A percentile compares a stretch with the other conserved stretches of the same genome.
These are phyloP conservation scores for Rhinoraja longicauda DNA, from an alignment of 2,797 vertebrate genomes.

Conservation along the genomic window DNA sequence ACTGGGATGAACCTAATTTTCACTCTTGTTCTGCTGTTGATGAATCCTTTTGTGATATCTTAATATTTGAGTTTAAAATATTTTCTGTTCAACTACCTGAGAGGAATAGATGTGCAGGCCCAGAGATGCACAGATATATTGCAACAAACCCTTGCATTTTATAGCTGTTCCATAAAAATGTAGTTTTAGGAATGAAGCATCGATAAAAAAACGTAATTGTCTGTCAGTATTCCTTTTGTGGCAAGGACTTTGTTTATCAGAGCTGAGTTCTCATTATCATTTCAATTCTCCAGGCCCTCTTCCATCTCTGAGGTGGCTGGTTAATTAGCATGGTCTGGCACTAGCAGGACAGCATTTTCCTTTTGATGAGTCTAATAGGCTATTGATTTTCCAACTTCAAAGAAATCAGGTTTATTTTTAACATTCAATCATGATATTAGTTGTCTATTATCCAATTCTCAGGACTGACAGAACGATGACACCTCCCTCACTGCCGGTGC, in stretches of 20 bases:
- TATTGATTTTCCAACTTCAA: slow-evolving; percentile 89
- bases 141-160: background rate
- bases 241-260: slow-evolving; percentile 64
- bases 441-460: slow-evolving; percentile 76
- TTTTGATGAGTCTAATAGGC: slow-evolving; percentile 78
- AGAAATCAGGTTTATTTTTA: slow-evolving; percentile 73
- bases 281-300: slow-evolving; percentile 55
- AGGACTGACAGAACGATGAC: slow-evolving; percentile 61
- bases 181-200: slow-evolving; percentile 55
- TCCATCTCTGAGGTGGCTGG: slow-evolving; percentile 53
- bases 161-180: slow-evolving; percentile 49
- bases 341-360: slow-evolving; percentile 53
- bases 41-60: background rate
- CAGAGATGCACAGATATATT: no score
- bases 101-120: background rate
- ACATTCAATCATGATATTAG: slow-evolving; percentile 84
- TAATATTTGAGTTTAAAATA: slow-evolving; percentile 15
- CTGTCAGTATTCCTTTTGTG: slow-evolving; percentile 70
- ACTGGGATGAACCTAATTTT: background rate
- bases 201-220: slow-evolving; percentile 84
- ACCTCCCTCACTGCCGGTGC: slow-evolving; percentile 53
- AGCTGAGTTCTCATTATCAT: slow-evolving; percentile 64
- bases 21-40: background rate
- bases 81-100: background rate
- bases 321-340: slow-evolving; percentile 60